Base-by-base conservation (phyloP, 2,888 invertebrate species). In the Lochmaea capreae region DNA sequence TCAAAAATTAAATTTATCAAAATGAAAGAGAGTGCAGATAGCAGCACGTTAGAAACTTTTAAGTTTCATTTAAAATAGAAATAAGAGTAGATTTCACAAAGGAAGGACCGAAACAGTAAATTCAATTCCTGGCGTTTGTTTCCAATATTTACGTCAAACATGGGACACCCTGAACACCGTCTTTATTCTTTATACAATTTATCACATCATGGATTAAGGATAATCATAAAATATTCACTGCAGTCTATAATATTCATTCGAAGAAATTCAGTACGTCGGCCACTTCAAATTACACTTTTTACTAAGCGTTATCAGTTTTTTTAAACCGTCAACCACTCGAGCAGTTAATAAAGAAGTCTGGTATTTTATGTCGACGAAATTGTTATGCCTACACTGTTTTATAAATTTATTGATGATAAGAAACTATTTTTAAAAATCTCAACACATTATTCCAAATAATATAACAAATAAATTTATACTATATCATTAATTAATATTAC, bases 291-390 rank as follows among this genome's bases (percentile, higher is more conserved):
- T 3, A 54, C 18, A 54, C 18, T 54, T 54, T 54, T 18, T 18
- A 54, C 18, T 33, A 26, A 59, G 33, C 26, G 26, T 6, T 59
- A 59, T 63, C 46, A 43, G 39, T 8, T 16, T 46, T 63, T 63
- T 42, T 3, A 42, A 18, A 14, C 16, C 12, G 42, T 46, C n/a
- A 18, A 22, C 8, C 52, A 65, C 46, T 46, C 49, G 18, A 26
- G 49, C 65, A 65, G 52, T 22, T 22, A 39, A 59, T 59, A 59
- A 26, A 59, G 59, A 33, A n/a, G 59, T 59, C 59, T 59, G 59
- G 59, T 18, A n/a, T n/a, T n/a, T n/a, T n/a, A 54, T 54, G 54
- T 9, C 6, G n/a, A 49, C 14, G 14, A 14, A 49, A 49, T 33
- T 8, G 33, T n/a, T 49, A 49, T 14, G 14, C n/a, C 12, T 6